Evolutionary conservation across 1,140 invertebrate species (phyloP), one percentile per base, ranked within the genome.

Genomic region (Drosophila dunni): DNA sequence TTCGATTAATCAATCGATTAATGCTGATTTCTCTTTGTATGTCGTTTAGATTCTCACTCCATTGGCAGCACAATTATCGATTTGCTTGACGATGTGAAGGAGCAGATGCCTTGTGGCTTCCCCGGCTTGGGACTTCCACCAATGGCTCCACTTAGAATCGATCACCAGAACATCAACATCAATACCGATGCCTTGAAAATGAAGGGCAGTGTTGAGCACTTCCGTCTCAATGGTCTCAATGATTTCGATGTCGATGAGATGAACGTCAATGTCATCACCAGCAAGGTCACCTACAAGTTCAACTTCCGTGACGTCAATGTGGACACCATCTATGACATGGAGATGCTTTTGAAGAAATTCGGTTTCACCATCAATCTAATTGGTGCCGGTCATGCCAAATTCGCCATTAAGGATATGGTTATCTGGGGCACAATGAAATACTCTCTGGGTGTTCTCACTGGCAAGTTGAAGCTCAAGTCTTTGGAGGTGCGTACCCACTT

Each of bases 31-130:
- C 3, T 29, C 1, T 29, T 5, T 29, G 24, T 4, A 29, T 29
- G 3, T 6, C 6, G 24, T 29, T 33, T 48, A 88, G 84, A 70
- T 11, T 33, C 51, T 5, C 58, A 36, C 2, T 91, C 90, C 10
- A 82, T 91, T 60, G 86, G 88, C 34, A 91, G 88, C 60, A 53
- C 70, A 2, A 72, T 90, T 64, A 78, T 70, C 4, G 78, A 90
- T 5, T 0, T 67, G 10, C 77, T 92, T 56, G 74, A 83, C 58
- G 75, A 53, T 7, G 0, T 92, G 0, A 20, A 78, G 68, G 76
- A 86, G 54, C 79, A 92, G 66, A 92, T 92, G 91, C 91, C 91
- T 7, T 92, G 91, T 29, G 91, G 91, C 57, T 92, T 92, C 45
- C 45, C 91, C 51, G 70, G 61, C 0, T 0, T 83, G 36, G 91